phyloP scores from a whole-genome alignment of 2,113 vertebrate genomes.

The Cynoglossus semilaevis region DNA sequence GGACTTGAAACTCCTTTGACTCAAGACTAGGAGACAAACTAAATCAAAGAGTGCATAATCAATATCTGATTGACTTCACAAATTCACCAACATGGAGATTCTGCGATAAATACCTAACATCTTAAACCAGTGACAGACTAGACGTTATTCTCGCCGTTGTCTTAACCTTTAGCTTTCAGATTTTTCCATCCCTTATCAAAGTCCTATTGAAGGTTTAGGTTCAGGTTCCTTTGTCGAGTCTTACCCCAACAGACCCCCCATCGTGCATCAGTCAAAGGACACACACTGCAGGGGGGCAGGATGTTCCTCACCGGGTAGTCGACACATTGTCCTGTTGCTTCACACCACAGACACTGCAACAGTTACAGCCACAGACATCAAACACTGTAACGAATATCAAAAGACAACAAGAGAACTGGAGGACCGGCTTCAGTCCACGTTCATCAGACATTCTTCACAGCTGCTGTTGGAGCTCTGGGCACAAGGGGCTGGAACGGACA shows the following conservation, averaged over 20 bases:
- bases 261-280: constrained; percentile 80
- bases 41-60: too few species aligned
- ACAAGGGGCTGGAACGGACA: constrained; percentile 64
- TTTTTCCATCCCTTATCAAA: too few species aligned
- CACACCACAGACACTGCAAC: constrained; percentile 92
- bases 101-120: too few species aligned
- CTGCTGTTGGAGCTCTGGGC: constrained; percentile 79
- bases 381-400: background rate
- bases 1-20: too few species aligned
- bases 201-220: too few species aligned
- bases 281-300: constrained; percentile 79
- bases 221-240: constrained; percentile 31
- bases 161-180: too few species aligned
- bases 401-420: background rate
- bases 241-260: constrained; percentile 97
- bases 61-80: too few species aligned
- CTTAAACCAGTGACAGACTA: too few species aligned
- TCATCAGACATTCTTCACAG: constrained; percentile 85
- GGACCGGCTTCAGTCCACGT: constrained; percentile 80
- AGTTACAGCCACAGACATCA: background rate
- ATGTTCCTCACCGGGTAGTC: constrained; percentile 85
- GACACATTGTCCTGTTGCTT: constrained; percentile 72
- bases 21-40: too few species aligned
- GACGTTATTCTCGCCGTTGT: too few species aligned
- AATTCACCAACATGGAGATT: too few species aligned